Evolutionary conservation across 2,888 invertebrate genomes (phyloP).

Genomic region (Limnephilus rhombicus): DNA sequence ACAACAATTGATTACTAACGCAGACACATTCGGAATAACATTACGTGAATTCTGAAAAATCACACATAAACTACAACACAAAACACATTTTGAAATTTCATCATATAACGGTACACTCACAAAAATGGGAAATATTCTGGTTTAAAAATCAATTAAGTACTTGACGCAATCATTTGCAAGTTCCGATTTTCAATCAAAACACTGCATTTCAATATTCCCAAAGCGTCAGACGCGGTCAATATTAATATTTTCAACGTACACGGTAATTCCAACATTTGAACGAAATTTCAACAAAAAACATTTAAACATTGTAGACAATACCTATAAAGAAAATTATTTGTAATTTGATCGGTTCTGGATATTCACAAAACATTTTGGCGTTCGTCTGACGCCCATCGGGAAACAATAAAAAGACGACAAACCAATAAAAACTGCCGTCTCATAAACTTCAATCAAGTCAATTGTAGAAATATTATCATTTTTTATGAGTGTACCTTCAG

Average conservation of each 20-base stretch:
- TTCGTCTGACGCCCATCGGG: neutral
- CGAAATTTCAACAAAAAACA: neutral
- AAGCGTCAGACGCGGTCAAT: neutral
- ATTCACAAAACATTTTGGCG: neutral
- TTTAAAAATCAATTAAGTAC: neutral
- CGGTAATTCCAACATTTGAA: neutral
- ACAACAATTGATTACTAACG: neutral
- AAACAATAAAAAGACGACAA: neutral
- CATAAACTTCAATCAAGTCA: neutral
- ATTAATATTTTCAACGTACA: neutral
- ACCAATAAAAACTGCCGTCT: neutral
- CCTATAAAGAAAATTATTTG: neutral
- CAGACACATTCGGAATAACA: too few relatives aligned
- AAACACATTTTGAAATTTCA: neutral
- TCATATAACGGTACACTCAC: neutral
- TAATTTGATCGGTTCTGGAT: neutral
- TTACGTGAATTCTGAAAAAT: too few relatives aligned
- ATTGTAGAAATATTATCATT: neutral
- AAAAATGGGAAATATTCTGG: neutral
- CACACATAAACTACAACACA: neutral
- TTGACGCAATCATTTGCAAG: neutral
- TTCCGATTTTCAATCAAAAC: neutral
- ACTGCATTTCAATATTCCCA: neutral
- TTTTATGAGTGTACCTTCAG: neutral
- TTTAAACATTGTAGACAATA: neutral